Evolutionary conservation across 2,113 vertebrate genomes (phyloP).

Genomic region (Sardina pilchardus): DNA sequence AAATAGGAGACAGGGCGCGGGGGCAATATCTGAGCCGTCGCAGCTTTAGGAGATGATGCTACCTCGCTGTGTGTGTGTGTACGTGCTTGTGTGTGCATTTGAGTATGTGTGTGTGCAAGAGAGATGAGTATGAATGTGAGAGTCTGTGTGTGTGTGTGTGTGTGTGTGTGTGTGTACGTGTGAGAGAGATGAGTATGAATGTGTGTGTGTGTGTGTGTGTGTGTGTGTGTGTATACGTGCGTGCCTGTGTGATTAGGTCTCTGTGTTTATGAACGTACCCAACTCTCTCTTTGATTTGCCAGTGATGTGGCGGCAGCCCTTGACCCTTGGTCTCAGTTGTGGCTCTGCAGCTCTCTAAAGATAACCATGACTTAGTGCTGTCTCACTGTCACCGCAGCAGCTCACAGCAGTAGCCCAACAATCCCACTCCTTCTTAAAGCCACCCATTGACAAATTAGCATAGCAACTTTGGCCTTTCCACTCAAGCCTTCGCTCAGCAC

Average conservation of each 20-base stretch:
- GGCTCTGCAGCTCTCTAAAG: slow-evolving; percentile 4
- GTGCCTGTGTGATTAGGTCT: neutral
- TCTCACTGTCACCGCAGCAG: neutral
- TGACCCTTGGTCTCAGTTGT: neutral
- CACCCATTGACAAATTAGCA: slow-evolving; percentile 2
- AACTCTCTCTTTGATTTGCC: neutral
- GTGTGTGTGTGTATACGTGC: neutral
- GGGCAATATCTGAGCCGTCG: neutral
- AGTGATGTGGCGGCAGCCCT: neutral
- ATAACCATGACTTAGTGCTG: slow-evolving; percentile 15
- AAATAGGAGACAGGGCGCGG: neutral
- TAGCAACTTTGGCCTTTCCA: neutral
- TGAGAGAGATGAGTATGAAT: neutral
- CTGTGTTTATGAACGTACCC: neutral
- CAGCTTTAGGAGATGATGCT: neutral
- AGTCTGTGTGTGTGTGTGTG: neutral
- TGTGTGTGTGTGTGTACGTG: neutral
- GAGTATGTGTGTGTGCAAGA: neutral
- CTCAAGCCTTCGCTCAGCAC: neutral
- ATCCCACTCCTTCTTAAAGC: neutral
- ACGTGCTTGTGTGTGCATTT: neutral
- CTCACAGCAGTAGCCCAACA: neutral
- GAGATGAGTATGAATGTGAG: neutral
- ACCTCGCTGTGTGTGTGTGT: neutral
- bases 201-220: neutral